These are phyloP conservation scores for Melanostigma gelatinosum DNA, from an alignment of 2,113 vertebrate genomes.

Conservation along the genomic window DNA sequence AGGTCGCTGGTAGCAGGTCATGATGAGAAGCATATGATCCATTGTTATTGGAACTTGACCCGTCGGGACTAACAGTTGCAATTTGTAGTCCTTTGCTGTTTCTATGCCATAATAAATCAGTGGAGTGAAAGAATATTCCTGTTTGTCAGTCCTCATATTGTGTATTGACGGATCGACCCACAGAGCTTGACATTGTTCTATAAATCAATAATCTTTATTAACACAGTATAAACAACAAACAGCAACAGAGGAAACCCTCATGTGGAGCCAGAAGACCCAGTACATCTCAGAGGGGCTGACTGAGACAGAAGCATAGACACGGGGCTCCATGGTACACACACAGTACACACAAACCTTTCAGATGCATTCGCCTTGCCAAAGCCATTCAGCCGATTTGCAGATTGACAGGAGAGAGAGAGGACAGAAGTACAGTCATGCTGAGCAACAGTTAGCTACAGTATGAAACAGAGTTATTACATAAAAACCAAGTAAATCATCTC, in stretches of 20 bases:
- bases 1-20: not conserved
- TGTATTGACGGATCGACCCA: constrained; percentile 25
- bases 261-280: constrained; percentile 62
- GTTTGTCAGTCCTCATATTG: not conserved
- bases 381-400: constrained; percentile 77
- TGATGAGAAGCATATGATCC: constrained; percentile 4
- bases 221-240: constrained; percentile 86
- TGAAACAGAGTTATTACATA: constrained; percentile 82
- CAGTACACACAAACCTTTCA: constrained; percentile 68
- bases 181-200: constrained; percentile 63
- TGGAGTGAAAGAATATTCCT: not conserved
- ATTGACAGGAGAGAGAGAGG: constrained; percentile 65
- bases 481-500: constrained; percentile 80
- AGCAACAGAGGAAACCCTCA: constrained; percentile 73
- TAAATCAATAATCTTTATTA: constrained; percentile 85
- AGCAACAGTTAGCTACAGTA: constrained; percentile 80
- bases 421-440: constrained; percentile 82
- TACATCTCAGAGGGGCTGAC: constrained; percentile 63
- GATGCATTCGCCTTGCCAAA: constrained; percentile 65
- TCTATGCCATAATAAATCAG: not conserved
- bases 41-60: not conserved
- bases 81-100: not conserved
- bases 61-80: not conserved
- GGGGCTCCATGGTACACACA: constrained; percentile 63
- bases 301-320: constrained; percentile 70